Evolutionary conservation across 2,797 vertebrate species (phyloP).

Genomic region (Protosalanx chinensis): DNA sequence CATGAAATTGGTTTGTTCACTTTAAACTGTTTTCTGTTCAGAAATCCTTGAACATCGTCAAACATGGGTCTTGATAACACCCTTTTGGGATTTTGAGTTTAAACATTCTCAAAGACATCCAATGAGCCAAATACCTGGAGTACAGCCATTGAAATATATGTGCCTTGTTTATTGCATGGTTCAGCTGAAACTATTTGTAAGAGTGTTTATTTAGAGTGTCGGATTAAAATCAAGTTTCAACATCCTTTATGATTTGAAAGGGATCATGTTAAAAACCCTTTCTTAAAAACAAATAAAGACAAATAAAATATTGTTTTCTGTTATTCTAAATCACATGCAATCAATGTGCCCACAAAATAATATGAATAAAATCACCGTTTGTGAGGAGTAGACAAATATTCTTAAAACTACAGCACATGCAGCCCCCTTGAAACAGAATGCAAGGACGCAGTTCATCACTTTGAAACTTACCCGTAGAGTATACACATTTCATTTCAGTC

Average conservation of each 20-base stretch:
- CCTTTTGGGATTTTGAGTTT: slow-evolving; percentile 10
- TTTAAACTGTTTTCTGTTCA: slow-evolving; percentile 50
- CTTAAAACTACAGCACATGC: slow-evolving; percentile 21
- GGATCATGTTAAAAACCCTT: slow-evolving; percentile 11
- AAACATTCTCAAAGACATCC: slow-evolving; percentile 10
- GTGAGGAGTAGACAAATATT: slow-evolving; percentile 40
- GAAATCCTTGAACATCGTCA: slow-evolving; percentile 42
- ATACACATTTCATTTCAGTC: slow-evolving; percentile 35
- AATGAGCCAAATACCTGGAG: slow-evolving; percentile 33
- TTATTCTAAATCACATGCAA: slow-evolving; percentile 52
- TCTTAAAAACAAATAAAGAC: slow-evolving; percentile 24
- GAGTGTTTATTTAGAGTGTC: slow-evolving; percentile 11
- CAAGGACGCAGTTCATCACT: slow-evolving; percentile 33
- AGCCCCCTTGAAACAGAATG: slow-evolving; percentile 33
- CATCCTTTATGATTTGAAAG: slow-evolving; percentile 40
- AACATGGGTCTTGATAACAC: slow-evolving; percentile 30
- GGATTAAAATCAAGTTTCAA: slow-evolving; percentile 18
- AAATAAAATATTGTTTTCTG: slow-evolving; percentile 30
- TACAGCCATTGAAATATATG: slow-evolving; percentile 12
- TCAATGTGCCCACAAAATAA: slow-evolving; percentile 57
- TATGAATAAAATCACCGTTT: slow-evolving; percentile 41
- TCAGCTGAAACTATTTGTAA: slow-evolving; percentile 6
- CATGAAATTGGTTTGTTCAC: slow-evolving; percentile 17
- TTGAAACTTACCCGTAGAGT: slow-evolving; percentile 29
- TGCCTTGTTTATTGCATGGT: slow-evolving; percentile 18